Evolutionary conservation across 2,797 vertebrate species (phyloP).

Genomic region (Streptopelia turtur): DNA sequence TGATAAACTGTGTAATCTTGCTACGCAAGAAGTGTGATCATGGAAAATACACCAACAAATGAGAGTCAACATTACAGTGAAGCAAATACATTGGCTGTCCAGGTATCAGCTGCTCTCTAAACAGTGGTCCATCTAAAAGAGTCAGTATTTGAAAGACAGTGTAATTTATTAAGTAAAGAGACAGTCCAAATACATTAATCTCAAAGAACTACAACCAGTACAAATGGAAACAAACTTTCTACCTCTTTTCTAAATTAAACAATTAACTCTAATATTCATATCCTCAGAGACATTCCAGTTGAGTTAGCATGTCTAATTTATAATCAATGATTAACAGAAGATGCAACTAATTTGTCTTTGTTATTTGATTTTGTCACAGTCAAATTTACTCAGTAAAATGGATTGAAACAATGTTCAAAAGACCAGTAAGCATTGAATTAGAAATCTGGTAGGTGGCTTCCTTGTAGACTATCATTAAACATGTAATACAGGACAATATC

Average conservation of each 20-base stretch:
- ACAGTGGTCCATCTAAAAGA: not conserved
- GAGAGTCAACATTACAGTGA: constrained; percentile 38
- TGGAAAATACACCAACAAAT: constrained; percentile 51
- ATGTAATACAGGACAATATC: constrained; percentile 1
- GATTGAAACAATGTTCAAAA: constrained; percentile 59
- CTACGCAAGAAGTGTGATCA: not conserved
- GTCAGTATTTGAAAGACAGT: constrained; percentile 42
- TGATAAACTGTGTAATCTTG: constrained; percentile 50
- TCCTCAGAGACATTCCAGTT: constrained; percentile 45
- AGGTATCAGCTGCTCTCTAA: constrained; percentile 47
- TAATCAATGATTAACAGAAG: constrained; percentile 74
- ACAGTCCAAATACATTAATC: constrained; percentile 35
- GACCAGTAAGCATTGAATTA: constrained; percentile 20
- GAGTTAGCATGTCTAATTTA: constrained; percentile 69
- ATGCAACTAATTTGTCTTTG: constrained; percentile 67
- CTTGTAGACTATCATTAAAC: not conserved
- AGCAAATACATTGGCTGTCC: constrained; percentile 35
- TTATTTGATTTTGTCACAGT: constrained; percentile 68
- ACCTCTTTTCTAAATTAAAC: constrained; percentile 67
- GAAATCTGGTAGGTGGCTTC: not conserved
- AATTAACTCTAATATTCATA: constrained; percentile 62
- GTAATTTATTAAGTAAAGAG: constrained; percentile 56
- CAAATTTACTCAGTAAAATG: constrained; percentile 68
- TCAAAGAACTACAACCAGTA: constrained; percentile 1
- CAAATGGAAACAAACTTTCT: constrained; percentile 37